phyloP scores from a whole-genome alignment of 2,888 invertebrate species.

The Thecophora atra region DNA sequence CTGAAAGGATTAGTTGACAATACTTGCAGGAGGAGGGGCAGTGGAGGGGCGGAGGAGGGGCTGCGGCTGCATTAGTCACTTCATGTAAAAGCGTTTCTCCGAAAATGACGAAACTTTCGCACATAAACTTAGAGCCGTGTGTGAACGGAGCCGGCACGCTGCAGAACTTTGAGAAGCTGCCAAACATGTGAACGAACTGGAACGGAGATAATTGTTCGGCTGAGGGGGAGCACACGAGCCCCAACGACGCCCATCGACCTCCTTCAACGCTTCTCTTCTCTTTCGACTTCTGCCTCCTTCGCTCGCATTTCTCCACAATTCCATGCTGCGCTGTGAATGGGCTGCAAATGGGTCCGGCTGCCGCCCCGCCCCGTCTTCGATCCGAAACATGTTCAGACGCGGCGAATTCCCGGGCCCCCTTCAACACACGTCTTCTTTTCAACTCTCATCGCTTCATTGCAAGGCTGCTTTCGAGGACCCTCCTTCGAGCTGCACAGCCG shows the following conservation, averaged over 20 bases:
- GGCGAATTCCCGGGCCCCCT: too few species aligned
- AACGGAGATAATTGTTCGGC: constrained; percentile 29
- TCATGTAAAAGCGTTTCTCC: constrained; percentile 21
- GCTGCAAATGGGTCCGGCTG: neutral
- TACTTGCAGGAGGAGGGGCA: neutral
- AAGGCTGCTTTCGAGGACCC: too few species aligned
- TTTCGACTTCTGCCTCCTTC: too few species aligned
- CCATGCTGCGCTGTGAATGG: neutral
- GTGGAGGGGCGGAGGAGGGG: neutral
- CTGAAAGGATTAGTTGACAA: constrained; percentile 5
- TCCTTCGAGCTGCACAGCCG: too few species aligned
- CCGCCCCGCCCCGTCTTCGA: neutral
- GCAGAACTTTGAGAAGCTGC: constrained; percentile 27
- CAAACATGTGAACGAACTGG: constrained; percentile 28
- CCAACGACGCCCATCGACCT: too few species aligned
- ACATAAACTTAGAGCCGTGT: neutral
- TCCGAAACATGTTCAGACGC: neutral
- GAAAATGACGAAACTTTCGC: constrained; percentile 17
- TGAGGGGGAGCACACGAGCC: neutral
- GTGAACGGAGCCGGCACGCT: constrained; percentile 12
- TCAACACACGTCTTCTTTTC: too few species aligned
- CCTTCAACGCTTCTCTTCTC: too few species aligned
- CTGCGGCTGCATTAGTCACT: constrained; percentile 23
- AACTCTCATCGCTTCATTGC: too few species aligned
- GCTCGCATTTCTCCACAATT: too few species aligned